A percentile compares a stretch with the other conserved stretches of the same genome.
These are phyloP conservation scores for Bedellia somnulentella DNA, from an alignment of 2,888 invertebrate species.

Conservation along the genomic window DNA sequence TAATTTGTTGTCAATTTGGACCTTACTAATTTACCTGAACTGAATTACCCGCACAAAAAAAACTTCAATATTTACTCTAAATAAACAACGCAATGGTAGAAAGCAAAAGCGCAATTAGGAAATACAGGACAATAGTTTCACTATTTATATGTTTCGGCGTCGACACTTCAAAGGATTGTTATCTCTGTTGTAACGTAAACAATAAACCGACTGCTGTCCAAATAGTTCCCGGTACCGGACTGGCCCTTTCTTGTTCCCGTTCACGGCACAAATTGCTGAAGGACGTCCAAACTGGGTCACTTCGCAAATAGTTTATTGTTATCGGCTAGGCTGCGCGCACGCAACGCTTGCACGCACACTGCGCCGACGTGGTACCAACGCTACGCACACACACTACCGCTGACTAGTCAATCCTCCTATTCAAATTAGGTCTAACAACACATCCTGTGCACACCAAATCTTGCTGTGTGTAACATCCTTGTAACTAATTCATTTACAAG, in stretches of 20 bases:
- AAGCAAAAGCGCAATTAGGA: too few species aligned
- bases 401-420: conserved; percentile 25
- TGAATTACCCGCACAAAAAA: too few species aligned
- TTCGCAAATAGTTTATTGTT: conserved; percentile 63
- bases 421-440: conserved; percentile 36
- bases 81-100: too few species aligned
- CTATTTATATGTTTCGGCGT: too few species aligned
- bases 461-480: conserved; percentile 1
- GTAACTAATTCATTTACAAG: conserved; percentile 23
- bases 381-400: conserved; percentile 29
- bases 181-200: too few species aligned
- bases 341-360: conserved; percentile 42
- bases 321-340: conserved; percentile 54
- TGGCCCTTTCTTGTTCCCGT: conserved; percentile 58
- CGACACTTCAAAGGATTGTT: too few species aligned
- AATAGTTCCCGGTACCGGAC: conserved; percentile 25
- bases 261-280: conserved; percentile 55
- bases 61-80: too few species aligned
- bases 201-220: conserved; percentile 29
- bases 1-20: too few species aligned
- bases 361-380: too few species aligned
- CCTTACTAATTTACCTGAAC: too few species aligned
- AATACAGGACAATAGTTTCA: too few species aligned
- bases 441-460: conserved; percentile 20
- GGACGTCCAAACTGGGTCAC: conserved; percentile 59